Conservation (phyloP, 2,113 vertebrate species). For the Amazona guildingii region DNA sequence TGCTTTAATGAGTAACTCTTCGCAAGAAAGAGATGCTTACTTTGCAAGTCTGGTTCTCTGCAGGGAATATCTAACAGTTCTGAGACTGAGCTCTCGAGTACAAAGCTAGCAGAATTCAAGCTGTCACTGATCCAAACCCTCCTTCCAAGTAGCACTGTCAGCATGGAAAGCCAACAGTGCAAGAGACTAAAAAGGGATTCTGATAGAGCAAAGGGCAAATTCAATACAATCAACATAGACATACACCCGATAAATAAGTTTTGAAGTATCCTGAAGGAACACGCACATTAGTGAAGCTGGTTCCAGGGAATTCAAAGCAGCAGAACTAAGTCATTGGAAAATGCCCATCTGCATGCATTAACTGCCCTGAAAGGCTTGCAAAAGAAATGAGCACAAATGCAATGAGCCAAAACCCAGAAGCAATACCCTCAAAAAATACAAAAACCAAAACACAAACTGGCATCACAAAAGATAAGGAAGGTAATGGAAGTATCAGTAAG, state of each 20-base stretch:
- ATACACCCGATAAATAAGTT: background rate
- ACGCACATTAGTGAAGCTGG: background rate
- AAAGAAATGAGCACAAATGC: background rate
- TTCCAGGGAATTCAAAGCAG: background rate
- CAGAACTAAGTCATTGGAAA: slow-evolving; percentile 19
- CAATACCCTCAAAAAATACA: background rate
- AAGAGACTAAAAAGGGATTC: background rate
- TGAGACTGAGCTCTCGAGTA: background rate
- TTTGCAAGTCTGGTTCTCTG: slow-evolving; percentile 59
- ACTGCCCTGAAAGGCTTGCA: background rate
- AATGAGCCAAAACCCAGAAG: background rate
- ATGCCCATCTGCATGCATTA: background rate
- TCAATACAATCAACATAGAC: background rate
- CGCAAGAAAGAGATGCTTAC: slow-evolving; percentile 54
- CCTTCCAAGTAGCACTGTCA: slow-evolving; percentile 49
- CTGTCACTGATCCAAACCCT: slow-evolving; percentile 50
- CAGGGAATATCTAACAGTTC: slow-evolving; percentile 49
- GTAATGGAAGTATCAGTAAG: background rate
- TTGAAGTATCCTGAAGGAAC: slow-evolving; percentile 23
- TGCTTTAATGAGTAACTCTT: slow-evolving; percentile 50
- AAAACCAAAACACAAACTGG: background rate
- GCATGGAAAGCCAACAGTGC: slow-evolving; percentile 3
- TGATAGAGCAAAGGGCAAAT: background rate
- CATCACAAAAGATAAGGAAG: background rate
- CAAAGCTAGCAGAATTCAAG: slow-evolving; percentile 55